phyloP scores from a whole-genome alignment of 2,797 vertebrate species.

The Smutsia temminckii region DNA sequence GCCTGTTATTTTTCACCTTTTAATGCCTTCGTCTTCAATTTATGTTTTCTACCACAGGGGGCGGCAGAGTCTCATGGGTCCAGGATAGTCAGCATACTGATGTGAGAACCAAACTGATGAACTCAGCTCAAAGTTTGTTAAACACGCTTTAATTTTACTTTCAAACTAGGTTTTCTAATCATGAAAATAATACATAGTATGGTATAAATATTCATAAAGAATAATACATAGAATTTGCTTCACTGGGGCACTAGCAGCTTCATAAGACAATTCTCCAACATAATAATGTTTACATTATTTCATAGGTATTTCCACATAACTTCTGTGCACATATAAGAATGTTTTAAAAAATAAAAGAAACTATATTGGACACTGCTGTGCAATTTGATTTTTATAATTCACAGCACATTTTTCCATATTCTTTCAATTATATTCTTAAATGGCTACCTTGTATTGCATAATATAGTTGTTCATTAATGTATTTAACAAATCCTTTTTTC shows the following conservation, averaged over 20 bases:
- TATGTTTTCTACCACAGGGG: constrained; percentile 69
- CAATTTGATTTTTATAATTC: not conserved
- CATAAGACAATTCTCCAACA: not conserved
- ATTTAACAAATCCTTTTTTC: not conserved
- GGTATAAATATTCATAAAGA: constrained; percentile 41
- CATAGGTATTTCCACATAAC: not conserved
- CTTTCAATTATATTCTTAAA: not conserved
- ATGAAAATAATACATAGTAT: constrained; percentile 15
- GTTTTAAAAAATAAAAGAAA: not conserved
- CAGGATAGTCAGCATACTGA: not conserved
- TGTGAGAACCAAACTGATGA: constrained; percentile 26
- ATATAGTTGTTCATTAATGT: not conserved
- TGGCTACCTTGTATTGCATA: not conserved
- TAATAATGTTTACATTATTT: not conserved
- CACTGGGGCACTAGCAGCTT: not conserved
- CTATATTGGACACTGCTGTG: not conserved
- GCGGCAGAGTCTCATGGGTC: constrained; percentile 73
- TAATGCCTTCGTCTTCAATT: constrained; percentile 60
- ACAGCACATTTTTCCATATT: not conserved
- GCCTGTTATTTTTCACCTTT: constrained; percentile 29
- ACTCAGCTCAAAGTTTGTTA: constrained; percentile 11
- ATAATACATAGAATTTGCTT: not conserved
- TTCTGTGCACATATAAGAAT: not conserved
- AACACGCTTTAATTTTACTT: constrained; percentile 9
- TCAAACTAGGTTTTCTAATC: constrained; percentile 36